Evolutionary conservation across 2,113 vertebrate genomes (phyloP).

Genomic region (Danio rerio): GRCz12tu NC_133184.1:56404001-56404500

Average conservation of each 20-base stretch:
- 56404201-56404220: neutral
- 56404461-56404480: too few species aligned
- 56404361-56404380: too few species aligned
- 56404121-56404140: neutral
- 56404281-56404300: neutral
- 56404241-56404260: neutral
- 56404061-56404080: neutral
- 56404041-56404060: slow-evolving; percentile 19
- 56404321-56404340: too few species aligned
- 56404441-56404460: too few species aligned
- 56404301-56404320: too few species aligned
- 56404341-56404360: too few species aligned
- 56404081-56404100: slow-evolving; percentile 14
- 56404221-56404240: neutral
- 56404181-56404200: neutral
- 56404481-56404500: too few species aligned
- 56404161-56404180: neutral
- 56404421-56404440: too few species aligned
- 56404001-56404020: too few species aligned
- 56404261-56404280: neutral
- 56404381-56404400: too few species aligned
- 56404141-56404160: neutral
- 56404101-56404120: slow-evolving; percentile 17
- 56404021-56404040: neutral
- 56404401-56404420: too few species aligned